Percentiles rank a stretch among this genome's conserved stretches.
phyloP scores from a whole-genome alignment of 2,888 invertebrate species.

The Spodoptera littoralis region DNA sequence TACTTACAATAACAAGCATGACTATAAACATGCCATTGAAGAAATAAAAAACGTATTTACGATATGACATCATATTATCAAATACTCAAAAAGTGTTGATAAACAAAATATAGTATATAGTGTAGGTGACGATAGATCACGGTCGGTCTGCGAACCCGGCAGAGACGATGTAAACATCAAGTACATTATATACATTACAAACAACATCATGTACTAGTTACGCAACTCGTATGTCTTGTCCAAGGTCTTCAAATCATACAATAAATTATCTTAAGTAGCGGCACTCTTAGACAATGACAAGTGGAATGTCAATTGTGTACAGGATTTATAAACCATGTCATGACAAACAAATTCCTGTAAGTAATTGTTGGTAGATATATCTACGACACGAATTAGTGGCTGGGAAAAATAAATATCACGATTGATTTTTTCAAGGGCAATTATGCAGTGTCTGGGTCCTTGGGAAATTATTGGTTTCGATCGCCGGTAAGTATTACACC shows the following conservation, averaged over 20 bases:
- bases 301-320: conserved; percentile 12
- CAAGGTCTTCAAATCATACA: conserved; percentile 66
- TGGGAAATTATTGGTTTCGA: too few species aligned
- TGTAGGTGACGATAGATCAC: conserved; percentile 72
- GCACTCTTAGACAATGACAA: conserved; percentile 17
- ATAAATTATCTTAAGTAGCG: conserved; percentile 38
- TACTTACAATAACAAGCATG: too few species aligned
- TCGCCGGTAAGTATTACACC: too few species aligned
- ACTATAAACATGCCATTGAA: too few species aligned
- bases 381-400: too few species aligned
- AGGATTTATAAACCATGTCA: conserved; percentile 3
- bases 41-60: too few species aligned
- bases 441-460: too few species aligned
- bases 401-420: too few species aligned
- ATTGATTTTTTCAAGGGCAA: too few species aligned
- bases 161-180: conserved; percentile 55
- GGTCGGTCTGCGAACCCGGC: conserved; percentile 81
- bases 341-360: background rate
- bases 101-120: conserved; percentile 29
- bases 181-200: conserved; percentile 73
- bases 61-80: background rate
- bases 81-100: conserved; percentile 27
- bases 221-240: conserved; percentile 60
- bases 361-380: background rate
- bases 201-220: conserved; percentile 68